A percentile compares a stretch with the other conserved stretches of the same genome.
Evolutionary conservation across 2,113 vertebrate species (phyloP).

Genomic region (Brachyhypopomus occidentalis): DNA sequence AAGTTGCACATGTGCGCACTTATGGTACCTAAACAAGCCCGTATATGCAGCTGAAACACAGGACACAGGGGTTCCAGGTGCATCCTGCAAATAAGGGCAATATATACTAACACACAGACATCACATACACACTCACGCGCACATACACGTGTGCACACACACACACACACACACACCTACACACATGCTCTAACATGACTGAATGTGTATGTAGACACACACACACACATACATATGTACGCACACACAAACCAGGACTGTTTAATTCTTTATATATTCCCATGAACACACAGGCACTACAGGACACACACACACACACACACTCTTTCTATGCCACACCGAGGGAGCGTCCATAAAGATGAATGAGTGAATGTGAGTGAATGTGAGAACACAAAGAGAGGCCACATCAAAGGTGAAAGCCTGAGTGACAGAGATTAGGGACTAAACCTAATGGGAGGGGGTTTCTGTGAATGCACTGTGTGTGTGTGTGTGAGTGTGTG

Average conservation of each 20-base stretch:
- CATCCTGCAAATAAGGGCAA: conserved; percentile 19
- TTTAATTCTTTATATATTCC: conserved; percentile 38
- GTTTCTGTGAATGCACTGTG: conserved; percentile 16
- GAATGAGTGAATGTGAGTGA: conserved; percentile 54
- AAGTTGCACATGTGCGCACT: background rate
- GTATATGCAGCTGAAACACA: background rate
- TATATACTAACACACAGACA: conserved; percentile 8
- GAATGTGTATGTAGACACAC: background rate
- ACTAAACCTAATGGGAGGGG: conserved; percentile 36
- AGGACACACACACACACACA: conserved; percentile 49
- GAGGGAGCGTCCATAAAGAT: conserved; percentile 37
- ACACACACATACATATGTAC: conserved; percentile 22
- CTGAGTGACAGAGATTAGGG: conserved; percentile 44
- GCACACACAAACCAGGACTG: background rate
- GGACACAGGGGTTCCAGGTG: conserved; percentile 42
- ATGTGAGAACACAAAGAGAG: conserved; percentile 51
- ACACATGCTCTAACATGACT: too few species aligned
- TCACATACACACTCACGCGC: conserved; percentile 4
- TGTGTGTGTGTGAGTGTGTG: conserved; percentile 20
- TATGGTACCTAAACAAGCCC: background rate
- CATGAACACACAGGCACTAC: conserved; percentile 51
- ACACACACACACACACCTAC: conserved; percentile 24
- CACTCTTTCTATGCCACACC: conserved; percentile 7
- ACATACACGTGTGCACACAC: background rate
- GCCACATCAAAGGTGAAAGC: conserved; percentile 53